These are phyloP conservation scores for Drosophila yooni DNA, from an alignment of 2,888 invertebrate genomes.

Conservation along the genomic window DNA sequence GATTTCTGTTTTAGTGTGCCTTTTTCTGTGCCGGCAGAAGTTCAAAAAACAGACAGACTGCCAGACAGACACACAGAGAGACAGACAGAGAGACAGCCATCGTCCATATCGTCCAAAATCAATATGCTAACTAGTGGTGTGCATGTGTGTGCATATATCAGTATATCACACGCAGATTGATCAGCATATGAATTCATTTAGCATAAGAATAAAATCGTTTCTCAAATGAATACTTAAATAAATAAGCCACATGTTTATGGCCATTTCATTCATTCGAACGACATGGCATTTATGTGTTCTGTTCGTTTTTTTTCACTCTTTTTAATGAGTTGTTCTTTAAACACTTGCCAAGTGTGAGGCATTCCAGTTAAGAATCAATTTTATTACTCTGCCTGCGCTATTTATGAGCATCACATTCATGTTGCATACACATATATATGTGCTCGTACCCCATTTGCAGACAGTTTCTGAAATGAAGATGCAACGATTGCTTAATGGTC, in stretches of 20 bases:
- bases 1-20: conserved; percentile 19
- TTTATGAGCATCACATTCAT: conserved; percentile 50
- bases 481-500: conserved; percentile 69
- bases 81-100: conserved; percentile 11
- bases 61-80: not conserved
- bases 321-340: conserved; percentile 13
- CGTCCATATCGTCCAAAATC: conserved; percentile 35
- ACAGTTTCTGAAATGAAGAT: conserved; percentile 26
- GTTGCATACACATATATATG: conserved; percentile 17
- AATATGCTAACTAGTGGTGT: conserved; percentile 46
- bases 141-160: conserved; percentile 14
- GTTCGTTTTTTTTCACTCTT: not conserved
- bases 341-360: conserved; percentile 40
- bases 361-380: conserved; percentile 42
- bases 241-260: conserved; percentile 44
- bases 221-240: conserved; percentile 67
- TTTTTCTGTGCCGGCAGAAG: conserved; percentile 59
- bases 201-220: conserved; percentile 77
- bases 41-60: conserved; percentile 54
- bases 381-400: conserved; percentile 47
- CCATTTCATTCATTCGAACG: conserved; percentile 56
- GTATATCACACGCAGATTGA: conserved; percentile 59
- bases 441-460: conserved; percentile 10
- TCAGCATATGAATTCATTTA: conserved; percentile 74
- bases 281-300: conserved; percentile 57